Percentiles rank a stretch among this genome's conserved stretches.
These are phyloP conservation scores for Clepsis dumicolana DNA, from an alignment of 2,888 invertebrate species.

Conservation along the genomic window DNA sequence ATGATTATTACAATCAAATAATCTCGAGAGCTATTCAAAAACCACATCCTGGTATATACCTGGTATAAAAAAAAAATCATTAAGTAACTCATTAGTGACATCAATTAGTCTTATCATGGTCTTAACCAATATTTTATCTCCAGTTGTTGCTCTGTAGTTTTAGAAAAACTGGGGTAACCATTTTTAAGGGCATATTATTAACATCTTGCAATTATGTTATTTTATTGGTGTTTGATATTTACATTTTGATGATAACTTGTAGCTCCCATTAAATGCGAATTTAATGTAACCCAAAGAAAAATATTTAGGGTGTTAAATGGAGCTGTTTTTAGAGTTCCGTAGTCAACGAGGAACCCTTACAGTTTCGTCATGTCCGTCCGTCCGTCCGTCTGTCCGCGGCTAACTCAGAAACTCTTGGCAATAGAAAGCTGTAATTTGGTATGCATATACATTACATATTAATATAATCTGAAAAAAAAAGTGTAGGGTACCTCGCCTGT, in stretches of 20 bases:
- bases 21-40: constrained; percentile 64
- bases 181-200: constrained; percentile 1
- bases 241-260: background rate
- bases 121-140: constrained; percentile 53
- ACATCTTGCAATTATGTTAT: background rate
- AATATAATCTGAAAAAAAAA: no score
- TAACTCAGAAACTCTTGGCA: no score
- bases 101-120: constrained; percentile 44
- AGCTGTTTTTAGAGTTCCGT: background rate
- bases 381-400: no score
- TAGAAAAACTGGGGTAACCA: constrained; percentile 17
- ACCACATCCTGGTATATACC: constrained; percentile 47
- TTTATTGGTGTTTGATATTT: background rate
- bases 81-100: constrained; percentile 54
- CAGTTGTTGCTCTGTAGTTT: constrained; percentile 57
- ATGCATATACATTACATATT: no score
- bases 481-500: no score
- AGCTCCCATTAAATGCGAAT: background rate
- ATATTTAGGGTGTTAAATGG: background rate
- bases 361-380: no score
- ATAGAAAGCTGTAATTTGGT: no score
- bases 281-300: background rate
- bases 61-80: constrained; percentile 48
- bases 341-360: no score
- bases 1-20: constrained; percentile 27